A percentile compares a stretch with the other conserved stretches of the same genome.
These are phyloP conservation scores for Chromoteleia sp. DNA, from an alignment of 2,888 invertebrate genomes.

Conservation along the genomic window DNA sequence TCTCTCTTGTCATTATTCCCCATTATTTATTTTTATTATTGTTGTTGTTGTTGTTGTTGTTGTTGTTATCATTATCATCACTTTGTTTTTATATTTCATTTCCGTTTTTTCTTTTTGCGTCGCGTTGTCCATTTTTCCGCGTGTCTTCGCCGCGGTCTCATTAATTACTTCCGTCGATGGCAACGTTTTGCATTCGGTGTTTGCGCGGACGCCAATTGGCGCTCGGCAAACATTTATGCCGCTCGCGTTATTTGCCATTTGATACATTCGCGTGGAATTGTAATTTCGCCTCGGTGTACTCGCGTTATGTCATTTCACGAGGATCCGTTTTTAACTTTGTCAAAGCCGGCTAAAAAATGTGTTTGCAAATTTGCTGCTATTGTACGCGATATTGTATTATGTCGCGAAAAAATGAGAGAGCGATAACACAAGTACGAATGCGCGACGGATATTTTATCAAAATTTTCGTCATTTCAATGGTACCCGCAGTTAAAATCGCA, in stretches of 20 bases:
- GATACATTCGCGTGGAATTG: slow-evolving; percentile 37
- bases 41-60: too few relatives aligned
- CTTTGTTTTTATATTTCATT: neutral
- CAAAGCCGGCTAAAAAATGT: slow-evolving; percentile 6
- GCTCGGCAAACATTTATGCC: slow-evolving; percentile 46
- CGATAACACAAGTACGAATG: slow-evolving; percentile 1
- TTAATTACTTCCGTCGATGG: slow-evolving; percentile 66
- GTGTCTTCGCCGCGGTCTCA: slow-evolving; percentile 47
- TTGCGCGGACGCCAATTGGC: slow-evolving; percentile 42
- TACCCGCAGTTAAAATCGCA: neutral
- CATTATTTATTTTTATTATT: too few relatives aligned
- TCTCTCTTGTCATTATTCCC: too few relatives aligned
- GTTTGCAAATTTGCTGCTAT: slow-evolving; percentile 5
- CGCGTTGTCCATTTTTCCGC: slow-evolving; percentile 3
- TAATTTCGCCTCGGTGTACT: slow-evolving; percentile 13
- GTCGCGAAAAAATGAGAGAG: neutral
- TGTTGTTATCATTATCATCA: too few relatives aligned
- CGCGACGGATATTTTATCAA: neutral
- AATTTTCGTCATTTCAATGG: neutral
- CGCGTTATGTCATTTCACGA: slow-evolving; percentile 15
- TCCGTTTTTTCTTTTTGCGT: neutral
- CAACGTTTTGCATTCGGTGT: slow-evolving; percentile 19
- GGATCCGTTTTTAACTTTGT: slow-evolving; percentile 5
- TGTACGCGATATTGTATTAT: neutral
- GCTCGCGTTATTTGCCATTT: slow-evolving; percentile 33